Base-by-base conservation (phyloP, 2,888 invertebrate genomes). In the Parnassius smintheus region DNA sequence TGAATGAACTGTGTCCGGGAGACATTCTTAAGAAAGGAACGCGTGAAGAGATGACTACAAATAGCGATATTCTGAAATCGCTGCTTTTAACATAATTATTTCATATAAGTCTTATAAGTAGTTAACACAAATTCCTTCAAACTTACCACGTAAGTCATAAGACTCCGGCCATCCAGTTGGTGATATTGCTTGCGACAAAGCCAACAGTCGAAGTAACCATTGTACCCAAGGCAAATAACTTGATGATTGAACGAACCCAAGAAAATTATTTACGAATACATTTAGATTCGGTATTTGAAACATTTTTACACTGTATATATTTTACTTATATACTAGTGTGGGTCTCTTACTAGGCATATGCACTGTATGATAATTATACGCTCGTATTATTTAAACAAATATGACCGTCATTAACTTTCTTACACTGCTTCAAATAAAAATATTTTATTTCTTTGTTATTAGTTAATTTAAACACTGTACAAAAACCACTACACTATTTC, bases 91-190 rank as follows among this genome's bases (percentile, higher is more conserved):
- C 18, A 18, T 18, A 18, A 18, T 18, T 18, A 18, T 18, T 18
- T 18, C 18, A 18, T 18, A 18, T 18, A 18, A 18, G 18, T 18
- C 18, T 18, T 18, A 18, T 18, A 18, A 18, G 18, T 18, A 18
- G 1, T 18, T 18, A 18, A 18, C 18, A 18, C 18, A 18, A 18
- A 18, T 18, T 18, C 7, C 35, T 35, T 35, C 0, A 35, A 41
- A 64, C 56, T 60, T 75, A 87, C 88, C 86, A 73, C 72, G 72
- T 13, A 86, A 59, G 3, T 70, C 64, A 65, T 82, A 80, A 25
- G 81, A 72, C 0, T 65, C 66, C 0, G 88, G 88, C 89, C 89
- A 89, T 2, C 78, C 87, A 0, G 73, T 72, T 0, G 84, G 81
- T 0, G 75, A 48, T 0, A 89, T 70, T 9, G 80, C 77, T 41